Percentiles rank a stretch among this genome's conserved stretches.
Conservation (phyloP, 2,888 invertebrate species). For the Chrysomela aeneicollis region DNA sequence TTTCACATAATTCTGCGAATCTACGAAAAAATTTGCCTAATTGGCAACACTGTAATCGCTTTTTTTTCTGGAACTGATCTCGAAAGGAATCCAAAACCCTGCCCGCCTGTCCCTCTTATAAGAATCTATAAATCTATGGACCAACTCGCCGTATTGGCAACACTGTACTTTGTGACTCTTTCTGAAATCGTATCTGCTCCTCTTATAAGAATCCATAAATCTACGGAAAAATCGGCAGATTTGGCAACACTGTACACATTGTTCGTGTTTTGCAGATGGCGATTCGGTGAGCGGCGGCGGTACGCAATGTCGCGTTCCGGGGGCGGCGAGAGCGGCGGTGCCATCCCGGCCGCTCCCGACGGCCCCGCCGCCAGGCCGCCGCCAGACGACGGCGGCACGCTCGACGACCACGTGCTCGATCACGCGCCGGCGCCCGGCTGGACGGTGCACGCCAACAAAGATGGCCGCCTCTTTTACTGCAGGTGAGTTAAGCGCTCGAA, state of each 20-base stretch:
- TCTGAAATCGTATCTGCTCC: no score
- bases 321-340: background rate
- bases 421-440: constrained; percentile 69
- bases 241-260: background rate
- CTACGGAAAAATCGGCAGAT: background rate
- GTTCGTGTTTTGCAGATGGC: background rate
- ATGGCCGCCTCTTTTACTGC: constrained; percentile 88
- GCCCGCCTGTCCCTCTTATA: no score
- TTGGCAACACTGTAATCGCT: no score
- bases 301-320: background rate
- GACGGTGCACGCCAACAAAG: constrained; percentile 80
- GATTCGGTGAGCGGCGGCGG: background rate
- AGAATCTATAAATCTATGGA: no score
- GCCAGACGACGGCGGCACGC: constrained; percentile 18
- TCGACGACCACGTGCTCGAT: constrained; percentile 58
- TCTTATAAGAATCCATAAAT: no score
- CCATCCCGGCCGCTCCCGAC: background rate
- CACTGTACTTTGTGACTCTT: no score
- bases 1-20: no score
- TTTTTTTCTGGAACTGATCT: no score
- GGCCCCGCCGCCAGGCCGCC: background rate
- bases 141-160: no score
- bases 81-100: no score
- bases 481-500: constrained; percentile 72
- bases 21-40: no score